Evolutionary conservation across 2,888 invertebrate species (phyloP).

Genomic region (Synergus itoensis): DNA sequence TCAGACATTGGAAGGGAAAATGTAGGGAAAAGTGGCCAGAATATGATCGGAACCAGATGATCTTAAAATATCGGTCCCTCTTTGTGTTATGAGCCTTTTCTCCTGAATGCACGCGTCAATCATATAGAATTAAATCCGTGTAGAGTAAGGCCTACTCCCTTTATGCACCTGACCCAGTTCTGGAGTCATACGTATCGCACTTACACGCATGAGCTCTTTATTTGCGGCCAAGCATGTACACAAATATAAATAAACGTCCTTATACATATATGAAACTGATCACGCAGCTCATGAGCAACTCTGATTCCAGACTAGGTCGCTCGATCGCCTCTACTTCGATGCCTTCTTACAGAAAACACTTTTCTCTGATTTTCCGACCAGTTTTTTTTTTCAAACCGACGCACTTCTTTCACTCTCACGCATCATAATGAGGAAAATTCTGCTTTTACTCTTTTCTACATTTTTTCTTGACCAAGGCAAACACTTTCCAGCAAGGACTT

Average conservation of each 20-base stretch:
- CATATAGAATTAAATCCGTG: slow-evolving; percentile 54
- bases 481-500: background rate
- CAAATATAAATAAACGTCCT: slow-evolving; percentile 32
- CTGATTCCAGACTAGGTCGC: slow-evolving; percentile 8
- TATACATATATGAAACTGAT: slow-evolving; percentile 51
- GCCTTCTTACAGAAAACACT: slow-evolving; percentile 50
- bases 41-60: background rate
- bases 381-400: slow-evolving; percentile 57
- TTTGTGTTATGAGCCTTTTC: slow-evolving; percentile 42
- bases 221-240: slow-evolving; percentile 32
- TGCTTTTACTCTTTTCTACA: background rate
- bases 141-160: slow-evolving; percentile 46
- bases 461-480: background rate
- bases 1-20: no score
- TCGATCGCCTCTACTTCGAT: background rate
- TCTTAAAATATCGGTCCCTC: background rate
- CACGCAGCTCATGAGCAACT: slow-evolving; percentile 46
- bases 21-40: no score
- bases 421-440: slow-evolving; percentile 52
- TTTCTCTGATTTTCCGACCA: slow-evolving; percentile 67
- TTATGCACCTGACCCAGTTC: slow-evolving; percentile 67
- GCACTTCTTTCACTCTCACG: slow-evolving; percentile 60
- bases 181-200: slow-evolving; percentile 48
- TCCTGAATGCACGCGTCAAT: slow-evolving; percentile 48
- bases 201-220: slow-evolving; percentile 41